Evolutionary conservation across 2,888 invertebrate species (phyloP).

Genomic region (Bursaphelenchus okinawaensis): DNA sequence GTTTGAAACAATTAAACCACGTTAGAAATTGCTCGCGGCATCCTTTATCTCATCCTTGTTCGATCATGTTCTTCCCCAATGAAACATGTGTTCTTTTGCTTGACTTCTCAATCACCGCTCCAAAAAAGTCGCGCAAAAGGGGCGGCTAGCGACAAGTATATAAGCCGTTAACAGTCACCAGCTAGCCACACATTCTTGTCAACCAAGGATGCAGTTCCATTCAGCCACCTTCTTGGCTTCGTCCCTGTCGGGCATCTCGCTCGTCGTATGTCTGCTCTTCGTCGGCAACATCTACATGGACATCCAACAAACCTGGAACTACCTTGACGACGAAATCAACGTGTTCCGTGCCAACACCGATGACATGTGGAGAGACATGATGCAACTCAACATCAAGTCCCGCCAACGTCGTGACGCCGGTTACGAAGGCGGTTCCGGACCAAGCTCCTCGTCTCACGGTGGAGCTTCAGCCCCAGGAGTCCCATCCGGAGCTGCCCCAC

Average conservation of each 20-base stretch:
- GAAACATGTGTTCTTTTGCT: too few species aligned
- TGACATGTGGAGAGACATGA: conserved; percentile 54
- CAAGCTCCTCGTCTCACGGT: conserved; percentile 18
- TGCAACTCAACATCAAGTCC: conserved; percentile 36
- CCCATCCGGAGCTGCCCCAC: conserved; percentile 23
- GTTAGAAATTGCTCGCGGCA: too few species aligned
- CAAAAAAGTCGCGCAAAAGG: too few species aligned
- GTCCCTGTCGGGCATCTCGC: conserved; percentile 45
- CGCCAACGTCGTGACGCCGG: conserved; percentile 29
- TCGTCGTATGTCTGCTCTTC: conserved; percentile 46
- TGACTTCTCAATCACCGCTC: too few species aligned
- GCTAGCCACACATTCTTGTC: too few species aligned
- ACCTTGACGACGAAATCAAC: conserved; percentile 52
- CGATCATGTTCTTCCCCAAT: too few species aligned
- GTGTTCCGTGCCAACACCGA: conserved; percentile 47
- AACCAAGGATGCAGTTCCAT: conserved; percentile 51
- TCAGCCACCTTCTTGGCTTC: conserved; percentile 54
- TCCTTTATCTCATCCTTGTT: too few species aligned
- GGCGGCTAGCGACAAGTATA: too few species aligned
- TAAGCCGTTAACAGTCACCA: too few species aligned
- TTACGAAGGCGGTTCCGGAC: conserved; percentile 33
- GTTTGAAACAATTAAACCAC: too few species aligned
- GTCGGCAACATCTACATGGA: conserved; percentile 52
- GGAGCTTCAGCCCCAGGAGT: conserved; percentile 16
- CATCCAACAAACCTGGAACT: conserved; percentile 45